Percentiles rank a stretch among this genome's conserved stretches.
Conservation (phyloP, 2,797 vertebrate species). For the Danio aesculapii region DNA sequence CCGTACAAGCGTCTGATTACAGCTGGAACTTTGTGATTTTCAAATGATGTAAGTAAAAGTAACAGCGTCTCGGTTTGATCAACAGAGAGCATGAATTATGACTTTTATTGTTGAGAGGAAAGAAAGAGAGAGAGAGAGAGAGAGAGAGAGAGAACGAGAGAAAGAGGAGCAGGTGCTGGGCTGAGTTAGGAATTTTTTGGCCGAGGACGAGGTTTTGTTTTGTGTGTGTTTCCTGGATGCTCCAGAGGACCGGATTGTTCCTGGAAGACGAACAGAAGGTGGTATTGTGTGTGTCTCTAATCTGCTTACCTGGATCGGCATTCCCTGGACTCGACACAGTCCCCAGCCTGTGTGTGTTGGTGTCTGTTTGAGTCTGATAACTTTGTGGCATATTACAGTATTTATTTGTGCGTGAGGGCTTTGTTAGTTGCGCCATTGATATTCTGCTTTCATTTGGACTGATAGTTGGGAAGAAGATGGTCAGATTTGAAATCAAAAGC, state of each 20-base stretch:
- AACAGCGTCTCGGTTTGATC: slow-evolving; percentile 72
- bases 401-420: slow-evolving; percentile 26
- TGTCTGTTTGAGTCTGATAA: slow-evolving; percentile 58
- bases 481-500: slow-evolving; percentile 42
- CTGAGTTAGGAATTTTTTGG: slow-evolving; percentile 71
- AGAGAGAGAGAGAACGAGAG: slow-evolving; percentile 63
- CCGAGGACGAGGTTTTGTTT: slow-evolving; percentile 60
- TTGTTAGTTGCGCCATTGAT: slow-evolving; percentile 44
- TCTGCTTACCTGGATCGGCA: slow-evolving; percentile 85
- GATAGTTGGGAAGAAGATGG: slow-evolving; percentile 43
- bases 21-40: slow-evolving; percentile 72
- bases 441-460: slow-evolving; percentile 43
- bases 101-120: slow-evolving; percentile 49
- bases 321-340: slow-evolving; percentile 75
- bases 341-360: slow-evolving; percentile 71
- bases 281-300: slow-evolving; percentile 84
- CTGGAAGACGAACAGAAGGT: slow-evolving; percentile 83
- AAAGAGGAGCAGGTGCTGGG: slow-evolving; percentile 69
- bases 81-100: slow-evolving; percentile 66
- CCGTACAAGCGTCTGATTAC: slow-evolving; percentile 78
- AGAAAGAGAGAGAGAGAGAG: slow-evolving; percentile 37
- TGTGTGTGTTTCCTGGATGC: slow-evolving; percentile 57
- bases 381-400: slow-evolving; percentile 47
- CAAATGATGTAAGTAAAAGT: slow-evolving; percentile 83
- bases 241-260: slow-evolving; percentile 79